Conservation (phyloP, 2,113 vertebrate species). For the Hippocampus comes region DNA sequence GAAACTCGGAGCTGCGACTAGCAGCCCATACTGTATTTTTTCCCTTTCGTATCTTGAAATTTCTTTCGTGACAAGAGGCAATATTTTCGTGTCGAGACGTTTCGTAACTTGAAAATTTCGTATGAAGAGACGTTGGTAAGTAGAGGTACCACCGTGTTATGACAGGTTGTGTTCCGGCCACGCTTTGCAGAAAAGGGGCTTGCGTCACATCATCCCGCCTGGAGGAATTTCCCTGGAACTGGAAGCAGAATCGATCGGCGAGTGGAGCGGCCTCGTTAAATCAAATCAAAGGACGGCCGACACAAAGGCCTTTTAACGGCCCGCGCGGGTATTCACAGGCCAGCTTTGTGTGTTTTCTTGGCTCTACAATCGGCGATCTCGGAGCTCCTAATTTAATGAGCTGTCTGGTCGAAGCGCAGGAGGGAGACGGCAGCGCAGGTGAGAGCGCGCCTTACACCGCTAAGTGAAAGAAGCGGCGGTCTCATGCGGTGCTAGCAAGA, state of each 20-base stretch:
- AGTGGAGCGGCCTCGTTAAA: constrained; percentile 61
- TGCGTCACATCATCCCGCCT: constrained; percentile 42
- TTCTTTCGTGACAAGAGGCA: too few relatives aligned
- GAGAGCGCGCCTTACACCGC: constrained; percentile 19
- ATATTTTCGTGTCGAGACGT: too few relatives aligned
- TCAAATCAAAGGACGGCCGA: constrained; percentile 52
- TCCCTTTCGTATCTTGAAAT: too few relatives aligned
- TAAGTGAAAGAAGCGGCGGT: constrained; percentile 21
- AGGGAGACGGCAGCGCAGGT: constrained; percentile 32
- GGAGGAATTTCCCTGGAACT: constrained; percentile 57
- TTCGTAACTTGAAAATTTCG: too few relatives aligned
- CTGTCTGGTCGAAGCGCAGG: constrained; percentile 50
- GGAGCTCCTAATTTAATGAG: constrained; percentile 60
- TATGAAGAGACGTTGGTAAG: too few relatives aligned
- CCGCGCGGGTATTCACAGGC: constrained; percentile 57
- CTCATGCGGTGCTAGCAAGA: constrained; percentile 22
- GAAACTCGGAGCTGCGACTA: too few relatives aligned
- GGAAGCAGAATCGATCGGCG: constrained; percentile 58
- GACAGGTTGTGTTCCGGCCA: constrained; percentile 8
- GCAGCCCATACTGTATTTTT: too few relatives aligned
- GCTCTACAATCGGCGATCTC: constrained; percentile 55
- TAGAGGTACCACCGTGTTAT: background rate
- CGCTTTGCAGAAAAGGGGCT: constrained; percentile 30
- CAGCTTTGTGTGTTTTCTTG: constrained; percentile 51
- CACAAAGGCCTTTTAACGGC: constrained; percentile 62